Percentiles rank a stretch among this genome's conserved stretches.
Conservation (phyloP, 2,888 invertebrate species). For the Pogonocherus hispidulus region DNA sequence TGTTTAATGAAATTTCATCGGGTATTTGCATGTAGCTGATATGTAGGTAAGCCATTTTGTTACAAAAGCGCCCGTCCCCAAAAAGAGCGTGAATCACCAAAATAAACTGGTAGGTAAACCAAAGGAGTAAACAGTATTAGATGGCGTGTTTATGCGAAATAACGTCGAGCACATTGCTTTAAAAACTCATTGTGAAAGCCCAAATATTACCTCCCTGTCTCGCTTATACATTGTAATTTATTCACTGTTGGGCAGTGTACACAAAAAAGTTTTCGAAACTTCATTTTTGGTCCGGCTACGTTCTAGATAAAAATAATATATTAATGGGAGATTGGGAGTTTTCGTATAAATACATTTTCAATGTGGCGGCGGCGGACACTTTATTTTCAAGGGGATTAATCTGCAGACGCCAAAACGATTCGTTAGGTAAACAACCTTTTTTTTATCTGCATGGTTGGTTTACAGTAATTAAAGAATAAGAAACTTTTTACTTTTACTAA, state of each 20-base stretch:
- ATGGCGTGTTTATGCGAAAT: constrained; percentile 4
- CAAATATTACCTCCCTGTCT: background rate
- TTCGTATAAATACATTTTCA: constrained; percentile 21
- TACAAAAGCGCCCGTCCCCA: background rate
- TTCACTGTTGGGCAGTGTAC: constrained; percentile 24
- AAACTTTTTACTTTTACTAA: too few relatives aligned
- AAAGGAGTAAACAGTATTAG: background rate
- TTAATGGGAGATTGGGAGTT: constrained; percentile 8
- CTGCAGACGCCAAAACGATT: background rate
- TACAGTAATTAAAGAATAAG: too few relatives aligned
- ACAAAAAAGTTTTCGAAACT: constrained; percentile 15
- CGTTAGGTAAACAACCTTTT: background rate
- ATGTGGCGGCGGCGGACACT: background rate
- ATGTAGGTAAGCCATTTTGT: background rate
- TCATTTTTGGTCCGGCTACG: background rate
- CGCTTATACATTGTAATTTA: constrained; percentile 25
- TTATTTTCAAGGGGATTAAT: background rate
- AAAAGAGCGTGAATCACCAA: background rate
- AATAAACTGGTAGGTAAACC: background rate
- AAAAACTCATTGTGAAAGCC: constrained; percentile 1
- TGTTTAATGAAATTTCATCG: background rate
- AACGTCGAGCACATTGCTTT: background rate
- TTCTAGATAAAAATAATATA: constrained; percentile 24
- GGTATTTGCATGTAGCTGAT: background rate
- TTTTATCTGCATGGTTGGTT: too few relatives aligned